A percentile compares a stretch with the other conserved stretches of the same genome.
phyloP scores from a whole-genome alignment of 2,797 vertebrate genomes.

The Tapera naevia region DNA sequence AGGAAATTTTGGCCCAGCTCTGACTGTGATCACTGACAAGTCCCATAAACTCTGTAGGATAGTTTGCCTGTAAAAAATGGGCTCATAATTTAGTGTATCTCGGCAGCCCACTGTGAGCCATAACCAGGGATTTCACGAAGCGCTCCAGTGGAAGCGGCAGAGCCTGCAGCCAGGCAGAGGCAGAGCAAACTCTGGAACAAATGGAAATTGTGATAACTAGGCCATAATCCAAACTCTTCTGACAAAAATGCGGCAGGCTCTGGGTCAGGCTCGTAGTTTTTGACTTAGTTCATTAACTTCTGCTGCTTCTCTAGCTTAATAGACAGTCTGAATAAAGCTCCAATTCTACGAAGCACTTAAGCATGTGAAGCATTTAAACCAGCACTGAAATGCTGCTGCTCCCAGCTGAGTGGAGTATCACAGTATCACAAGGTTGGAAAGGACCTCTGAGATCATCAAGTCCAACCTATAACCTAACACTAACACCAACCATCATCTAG shows the following conservation, averaged over 20 bases:
- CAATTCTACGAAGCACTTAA: not conserved
- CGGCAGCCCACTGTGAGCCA: slow-evolving; percentile 53
- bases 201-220: slow-evolving; percentile 68
- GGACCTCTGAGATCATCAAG: too few relatives aligned
- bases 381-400: rapidly evolving
- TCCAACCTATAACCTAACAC: too few relatives aligned
- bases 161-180: slow-evolving; percentile 35
- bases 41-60: slow-evolving; percentile 48
- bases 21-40: slow-evolving; percentile 30
- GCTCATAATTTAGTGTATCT: slow-evolving; percentile 50
- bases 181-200: slow-evolving; percentile 60
- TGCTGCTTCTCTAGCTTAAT: slow-evolving; percentile 39
- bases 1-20: slow-evolving; percentile 23
- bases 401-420: not conserved
- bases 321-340: slow-evolving; percentile 6
- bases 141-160: slow-evolving; percentile 47
- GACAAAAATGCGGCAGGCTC: slow-evolving; percentile 57
- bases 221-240: slow-evolving; percentile 59
- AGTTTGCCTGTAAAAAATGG: slow-evolving; percentile 51
- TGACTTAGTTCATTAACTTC: slow-evolving; percentile 60
- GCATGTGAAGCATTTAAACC: not conserved
- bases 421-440: too few relatives aligned
- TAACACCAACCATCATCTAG: too few relatives aligned
- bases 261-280: slow-evolving; percentile 13
- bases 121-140: slow-evolving; percentile 66